These are phyloP conservation scores for Aphidius gifuensis DNA, from an alignment of 1,140 invertebrate genomes.

Conservation along the genomic window DNA sequence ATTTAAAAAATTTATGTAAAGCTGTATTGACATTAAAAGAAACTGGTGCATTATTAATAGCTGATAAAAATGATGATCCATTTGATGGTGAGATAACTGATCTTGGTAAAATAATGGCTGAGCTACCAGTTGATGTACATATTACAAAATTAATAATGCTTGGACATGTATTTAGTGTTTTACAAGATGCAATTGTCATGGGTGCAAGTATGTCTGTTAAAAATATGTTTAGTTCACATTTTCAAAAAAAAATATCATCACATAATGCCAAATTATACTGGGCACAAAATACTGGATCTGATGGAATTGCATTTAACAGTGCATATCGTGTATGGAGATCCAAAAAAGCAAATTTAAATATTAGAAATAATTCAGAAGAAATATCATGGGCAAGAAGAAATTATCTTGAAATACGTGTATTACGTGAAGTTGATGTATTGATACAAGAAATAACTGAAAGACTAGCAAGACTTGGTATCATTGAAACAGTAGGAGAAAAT, in stretches of 20 bases:
- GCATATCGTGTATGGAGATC: slow-evolving; percentile 67
- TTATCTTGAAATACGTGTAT: slow-evolving; percentile 69
- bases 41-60: slow-evolving; percentile 65
- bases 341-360: slow-evolving; percentile 32
- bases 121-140: slow-evolving; percentile 78
- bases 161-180: slow-evolving; percentile 81
- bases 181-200: slow-evolving; percentile 85
- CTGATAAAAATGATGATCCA: slow-evolving; percentile 41
- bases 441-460: slow-evolving; percentile 67
- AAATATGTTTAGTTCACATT: slow-evolving; percentile 76
- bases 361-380: slow-evolving; percentile 51
- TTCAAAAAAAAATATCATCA: slow-evolving; percentile 66
- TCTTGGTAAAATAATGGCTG: slow-evolving; percentile 79
- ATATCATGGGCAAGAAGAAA: slow-evolving; percentile 68
- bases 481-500: slow-evolving; percentile 37
- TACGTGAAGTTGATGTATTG: slow-evolving; percentile 72
- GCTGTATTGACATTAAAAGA: slow-evolving; percentile 86
- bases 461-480: slow-evolving; percentile 59
- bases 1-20: slow-evolving; percentile 73
- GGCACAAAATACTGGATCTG: slow-evolving; percentile 79
- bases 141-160: slow-evolving; percentile 83
- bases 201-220: slow-evolving; percentile 80
- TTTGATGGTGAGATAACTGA: slow-evolving; percentile 88
- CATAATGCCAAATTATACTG: slow-evolving; percentile 79
- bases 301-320: slow-evolving; percentile 78